A percentile compares a stretch with the other conserved stretches of the same genome.
Evolutionary conservation across 2,888 invertebrate genomes (phyloP).

Genomic region (Drosophila kanekoi): DNA sequence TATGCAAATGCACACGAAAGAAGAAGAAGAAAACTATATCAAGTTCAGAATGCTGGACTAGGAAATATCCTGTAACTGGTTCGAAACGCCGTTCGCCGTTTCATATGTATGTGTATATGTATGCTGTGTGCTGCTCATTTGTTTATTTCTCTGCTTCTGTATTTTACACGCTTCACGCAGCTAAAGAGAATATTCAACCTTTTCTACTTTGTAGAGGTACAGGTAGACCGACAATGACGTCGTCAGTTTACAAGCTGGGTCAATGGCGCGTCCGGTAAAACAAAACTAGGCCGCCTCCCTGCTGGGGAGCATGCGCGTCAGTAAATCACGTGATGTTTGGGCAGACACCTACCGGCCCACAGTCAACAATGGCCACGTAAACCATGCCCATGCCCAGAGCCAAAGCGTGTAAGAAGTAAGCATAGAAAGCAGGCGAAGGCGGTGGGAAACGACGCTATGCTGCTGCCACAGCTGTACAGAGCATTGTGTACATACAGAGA

Average conservation of each 20-base stretch:
- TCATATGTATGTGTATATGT: no score
- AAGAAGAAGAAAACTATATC: not conserved
- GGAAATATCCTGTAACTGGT: not conserved
- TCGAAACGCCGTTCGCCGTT: no score
- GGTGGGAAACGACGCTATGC: slow-evolving; percentile 5
- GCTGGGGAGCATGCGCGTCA: slow-evolving; percentile 62
- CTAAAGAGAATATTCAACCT: no score
- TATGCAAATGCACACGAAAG: slow-evolving; percentile 10
- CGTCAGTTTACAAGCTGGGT: slow-evolving; percentile 38
- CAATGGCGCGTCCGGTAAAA: slow-evolving; percentile 42
- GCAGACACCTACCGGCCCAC: slow-evolving; percentile 41
- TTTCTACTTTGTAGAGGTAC: not conserved
- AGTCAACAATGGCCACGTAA: slow-evolving; percentile 56
- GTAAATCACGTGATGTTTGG: slow-evolving; percentile 69
- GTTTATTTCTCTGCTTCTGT: not conserved
- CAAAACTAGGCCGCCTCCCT: slow-evolving; percentile 17
- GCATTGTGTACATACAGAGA: slow-evolving; percentile 48
- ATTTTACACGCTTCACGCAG: not conserved
- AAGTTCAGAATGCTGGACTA: not conserved
- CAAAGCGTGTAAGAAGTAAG: slow-evolving; percentile 21
- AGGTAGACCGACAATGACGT: slow-evolving; percentile 37
- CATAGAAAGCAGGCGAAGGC: not conserved
- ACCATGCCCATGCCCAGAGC: slow-evolving; percentile 27
- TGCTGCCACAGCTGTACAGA: slow-evolving; percentile 9
- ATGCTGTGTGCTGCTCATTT: no score